These are phyloP conservation scores for Alviniconcha strummeri DNA, from an alignment of 2,888 invertebrate species.

Conservation along the genomic window DNA sequence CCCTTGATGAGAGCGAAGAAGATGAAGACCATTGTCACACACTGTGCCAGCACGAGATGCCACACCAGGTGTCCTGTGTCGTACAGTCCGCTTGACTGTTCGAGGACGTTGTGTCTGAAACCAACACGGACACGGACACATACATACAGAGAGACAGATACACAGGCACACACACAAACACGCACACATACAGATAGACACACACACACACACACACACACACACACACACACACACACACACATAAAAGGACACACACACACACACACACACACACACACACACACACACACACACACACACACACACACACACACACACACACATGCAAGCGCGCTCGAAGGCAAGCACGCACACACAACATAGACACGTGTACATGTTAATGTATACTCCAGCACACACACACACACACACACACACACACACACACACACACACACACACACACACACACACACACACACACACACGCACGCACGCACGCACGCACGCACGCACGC, in stretches of 20 bases:
- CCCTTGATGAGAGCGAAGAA: slow-evolving; percentile 15
- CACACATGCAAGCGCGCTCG: neutral
- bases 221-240: neutral
- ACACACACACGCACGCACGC: neutral
- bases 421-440: too few relatives aligned
- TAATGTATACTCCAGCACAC: neutral
- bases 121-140: neutral
- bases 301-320: slow-evolving; percentile 14
- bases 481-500: too few relatives aligned
- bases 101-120: slow-evolving; percentile 17
- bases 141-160: neutral
- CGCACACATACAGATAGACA: neutral
- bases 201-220: neutral
- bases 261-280: slow-evolving; percentile 1
- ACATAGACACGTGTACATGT: neutral
- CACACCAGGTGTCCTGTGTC: slow-evolving; percentile 17
- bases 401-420: neutral
- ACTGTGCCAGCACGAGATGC: slow-evolving; percentile 13
- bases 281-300: slow-evolving; percentile 9
- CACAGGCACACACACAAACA: neutral
- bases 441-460: neutral
- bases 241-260: neutral
- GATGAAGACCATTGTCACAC: neutral
- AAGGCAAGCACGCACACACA: neutral
- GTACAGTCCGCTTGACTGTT: neutral